A percentile compares a stretch with the other conserved stretches of the same genome.
These are phyloP conservation scores for Cheilosia impressa DNA, from an alignment of 2,888 invertebrate species.

Conservation along the genomic window DNA sequence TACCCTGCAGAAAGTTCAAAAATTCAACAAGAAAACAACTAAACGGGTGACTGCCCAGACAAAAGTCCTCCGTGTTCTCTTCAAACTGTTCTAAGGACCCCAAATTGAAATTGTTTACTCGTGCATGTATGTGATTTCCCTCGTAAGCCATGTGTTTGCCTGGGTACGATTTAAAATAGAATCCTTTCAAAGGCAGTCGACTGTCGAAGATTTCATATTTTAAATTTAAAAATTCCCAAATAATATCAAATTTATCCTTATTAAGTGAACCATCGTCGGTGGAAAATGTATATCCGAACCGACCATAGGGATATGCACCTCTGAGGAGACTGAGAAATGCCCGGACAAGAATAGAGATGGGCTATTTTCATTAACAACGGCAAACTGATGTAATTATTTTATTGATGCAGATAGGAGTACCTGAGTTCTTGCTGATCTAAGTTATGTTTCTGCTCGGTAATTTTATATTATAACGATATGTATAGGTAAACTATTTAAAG, in stretches of 20 bases:
- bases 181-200: not conserved
- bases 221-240: constrained; percentile 27
- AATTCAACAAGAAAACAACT: constrained; percentile 47
- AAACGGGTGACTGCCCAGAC: constrained; percentile 9
- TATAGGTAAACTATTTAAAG: too few relatives aligned
- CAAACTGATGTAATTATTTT: constrained; percentile 42
- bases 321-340: not conserved
- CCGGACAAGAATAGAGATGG: not conserved
- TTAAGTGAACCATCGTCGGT: constrained; percentile 30
- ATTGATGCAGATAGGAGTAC: constrained; percentile 16
- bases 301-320: not conserved
- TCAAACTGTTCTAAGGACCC: constrained; percentile 36
- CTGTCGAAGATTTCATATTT: constrained; percentile 43
- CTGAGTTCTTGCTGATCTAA: not conserved
- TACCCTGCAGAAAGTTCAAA: constrained; percentile 46
- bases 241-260: constrained; percentile 48
- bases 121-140: constrained; percentile 1
- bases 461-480: too few relatives aligned
- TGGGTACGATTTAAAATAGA: not conserved
- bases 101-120: constrained; percentile 46
- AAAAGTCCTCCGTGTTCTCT: constrained; percentile 9
- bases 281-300: not conserved
- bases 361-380: constrained; percentile 15
- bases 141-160: not conserved
- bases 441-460: too few relatives aligned